phyloP scores from a whole-genome alignment of 1,140 invertebrate genomes.

The Drosophila subpulchrella region DNA sequence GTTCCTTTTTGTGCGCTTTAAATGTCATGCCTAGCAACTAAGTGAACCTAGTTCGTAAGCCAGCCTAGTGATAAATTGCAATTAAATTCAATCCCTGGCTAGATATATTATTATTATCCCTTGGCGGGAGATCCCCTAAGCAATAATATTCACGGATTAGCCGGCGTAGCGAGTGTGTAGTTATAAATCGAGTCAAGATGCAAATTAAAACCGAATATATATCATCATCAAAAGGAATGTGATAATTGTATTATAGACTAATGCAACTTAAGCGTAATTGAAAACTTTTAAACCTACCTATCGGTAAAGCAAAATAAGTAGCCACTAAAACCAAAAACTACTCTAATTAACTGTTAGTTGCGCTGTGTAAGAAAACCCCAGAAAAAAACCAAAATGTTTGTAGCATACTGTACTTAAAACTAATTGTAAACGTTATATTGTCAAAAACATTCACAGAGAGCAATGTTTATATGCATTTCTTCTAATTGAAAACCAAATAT shows the following conservation, averaged over 20 bases:
- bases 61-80: constrained; percentile 43
- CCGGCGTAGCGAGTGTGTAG: constrained; percentile 34
- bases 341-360: constrained; percentile 33
- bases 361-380: constrained; percentile 25
- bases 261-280: constrained; percentile 71
- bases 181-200: constrained; percentile 50
- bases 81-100: constrained; percentile 25
- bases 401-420: constrained; percentile 38
- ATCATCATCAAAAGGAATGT: constrained; percentile 83
- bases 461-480: constrained; percentile 70
- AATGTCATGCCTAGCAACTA: constrained; percentile 51
- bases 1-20: constrained; percentile 72
- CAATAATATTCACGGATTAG: constrained; percentile 42
- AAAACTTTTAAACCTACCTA: constrained; percentile 49
- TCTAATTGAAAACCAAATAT: constrained; percentile 21
- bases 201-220: constrained; percentile 71
- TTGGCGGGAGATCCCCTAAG: constrained; percentile 20
- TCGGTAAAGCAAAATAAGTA: constrained; percentile 29
- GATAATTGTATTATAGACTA: constrained; percentile 81
- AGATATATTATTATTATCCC: constrained; percentile 9
- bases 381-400: constrained; percentile 24
- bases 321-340: constrained; percentile 27
- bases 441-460: constrained; percentile 35
- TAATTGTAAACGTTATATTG: constrained; percentile 37
- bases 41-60: constrained; percentile 55